Evolutionary conservation across 2,888 invertebrate species (phyloP).

Genomic region (Troilus luridus): DNA sequence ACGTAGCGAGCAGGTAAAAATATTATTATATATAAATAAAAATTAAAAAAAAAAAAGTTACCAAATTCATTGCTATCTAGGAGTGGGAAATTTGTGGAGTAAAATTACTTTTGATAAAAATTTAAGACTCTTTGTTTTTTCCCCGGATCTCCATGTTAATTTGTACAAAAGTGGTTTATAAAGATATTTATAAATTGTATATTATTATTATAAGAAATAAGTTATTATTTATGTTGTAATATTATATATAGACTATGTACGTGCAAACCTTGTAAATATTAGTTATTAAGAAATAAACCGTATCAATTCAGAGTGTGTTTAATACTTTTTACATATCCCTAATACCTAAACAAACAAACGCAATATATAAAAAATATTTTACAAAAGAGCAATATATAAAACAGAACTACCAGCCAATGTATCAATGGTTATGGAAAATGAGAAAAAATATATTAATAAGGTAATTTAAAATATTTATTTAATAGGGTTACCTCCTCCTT

Average conservation of each 20-base stretch:
- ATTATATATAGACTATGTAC: constrained; percentile 58
- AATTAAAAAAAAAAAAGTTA: constrained; percentile 8
- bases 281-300: constrained; percentile 40
- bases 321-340: not conserved
- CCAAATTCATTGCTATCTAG: constrained; percentile 39
- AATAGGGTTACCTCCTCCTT: too few relatives aligned
- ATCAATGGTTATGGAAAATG: too few relatives aligned
- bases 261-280: constrained; percentile 57
- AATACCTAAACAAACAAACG: too few relatives aligned
- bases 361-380: too few relatives aligned
- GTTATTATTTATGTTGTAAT: constrained; percentile 59
- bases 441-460: too few relatives aligned
- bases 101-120: constrained; percentile 39
- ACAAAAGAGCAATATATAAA: too few relatives aligned
- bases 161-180: constrained; percentile 48
- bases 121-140: constrained; percentile 18
- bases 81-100: not conserved
- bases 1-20: constrained; percentile 38
- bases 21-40: constrained; percentile 1
- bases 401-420: too few relatives aligned
- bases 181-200: constrained; percentile 57
- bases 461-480: too few relatives aligned
- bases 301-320: not conserved
- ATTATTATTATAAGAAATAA: constrained; percentile 51
- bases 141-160: constrained; percentile 51